Base-by-base conservation (phyloP, 2,797 vertebrate species). In the Prionace glauca region DNA sequence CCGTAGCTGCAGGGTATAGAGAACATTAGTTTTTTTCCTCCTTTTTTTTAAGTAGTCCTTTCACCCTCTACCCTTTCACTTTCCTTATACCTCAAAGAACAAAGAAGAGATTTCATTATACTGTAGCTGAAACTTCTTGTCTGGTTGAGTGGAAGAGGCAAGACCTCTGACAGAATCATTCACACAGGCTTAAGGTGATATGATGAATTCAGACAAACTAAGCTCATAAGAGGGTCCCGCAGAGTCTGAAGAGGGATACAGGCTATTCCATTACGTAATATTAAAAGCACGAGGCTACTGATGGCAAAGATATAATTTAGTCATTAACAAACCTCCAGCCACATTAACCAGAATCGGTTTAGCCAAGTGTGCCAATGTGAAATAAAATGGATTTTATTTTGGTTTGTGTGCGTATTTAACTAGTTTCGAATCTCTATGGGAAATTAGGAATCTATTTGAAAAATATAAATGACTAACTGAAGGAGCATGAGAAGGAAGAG, bases 181-280 rank as follows among this genome's bases (percentile, higher is more conserved):
- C 93, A 95, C 71, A 95, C 24, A 95, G 93, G 69, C 93, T 95
- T 95, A 95, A 95, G 71, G 93, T 95, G 93, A 95, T 74, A 95
- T 95, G 71, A 95, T 95, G 45, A 56, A 95, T 95, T 72, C 93
- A 77, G 71, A 72, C 93, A 95, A 95, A 50, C 93, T 95, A 74
- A 77, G 93, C 29, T 14, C 71, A 56, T 95, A 50, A 74, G 50
- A 20, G 62, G 90, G 90, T 69, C 65, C 62, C 36, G 45, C 69
- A 77, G 45, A 95, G 93, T 77, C 71, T 41, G 50, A 74, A 72
- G 71, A 74, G 71, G 69, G 29, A 72, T 18, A 77, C 69, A 26
- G 45, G 72, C 29, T 69, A 24, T 92, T 69, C 62, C 62, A 84
- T 69, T 69, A 41, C 11, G 20, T 69, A 69, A 92, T 69, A 69